phyloP scores from a whole-genome alignment of 2,113 vertebrate genomes.

The Pelodiscus sinensis region DNA sequence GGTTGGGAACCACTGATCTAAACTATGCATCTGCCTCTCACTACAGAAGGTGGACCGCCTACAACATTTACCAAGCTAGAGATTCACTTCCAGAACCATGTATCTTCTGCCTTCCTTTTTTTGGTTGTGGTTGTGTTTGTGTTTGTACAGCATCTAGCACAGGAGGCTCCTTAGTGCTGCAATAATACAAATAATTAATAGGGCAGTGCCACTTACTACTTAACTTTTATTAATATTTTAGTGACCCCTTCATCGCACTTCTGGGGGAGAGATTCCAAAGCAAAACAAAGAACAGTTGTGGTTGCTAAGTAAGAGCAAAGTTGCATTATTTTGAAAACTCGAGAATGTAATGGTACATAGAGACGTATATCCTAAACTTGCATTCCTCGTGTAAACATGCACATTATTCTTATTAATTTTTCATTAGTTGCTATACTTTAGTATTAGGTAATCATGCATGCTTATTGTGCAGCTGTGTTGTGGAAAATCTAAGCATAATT shows the following conservation, averaged over 20 bases:
- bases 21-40: not conserved
- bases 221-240: not conserved
- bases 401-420: not conserved
- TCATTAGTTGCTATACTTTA: not conserved
- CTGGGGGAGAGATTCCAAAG: not conserved
- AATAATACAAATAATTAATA: not conserved
- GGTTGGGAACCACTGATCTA: too few species aligned
- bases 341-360: not conserved
- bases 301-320: not conserved
- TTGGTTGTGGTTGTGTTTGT: not conserved
- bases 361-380: not conserved
- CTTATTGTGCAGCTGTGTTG: not conserved
- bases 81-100: not conserved
- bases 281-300: not conserved
- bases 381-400: not conserved
- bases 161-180: not conserved
- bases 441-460: constrained; percentile 20
- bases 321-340: not conserved
- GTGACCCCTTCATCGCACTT: not conserved
- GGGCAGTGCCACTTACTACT: not conserved
- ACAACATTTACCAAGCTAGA: not conserved
- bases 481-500: not conserved
- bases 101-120: not conserved
- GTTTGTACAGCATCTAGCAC: not conserved
- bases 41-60: not conserved